A percentile compares a stretch with the other conserved stretches of the same genome.
Evolutionary conservation across 2,113 vertebrate species (phyloP).

Genomic region (Crotalus tigris): DNA sequence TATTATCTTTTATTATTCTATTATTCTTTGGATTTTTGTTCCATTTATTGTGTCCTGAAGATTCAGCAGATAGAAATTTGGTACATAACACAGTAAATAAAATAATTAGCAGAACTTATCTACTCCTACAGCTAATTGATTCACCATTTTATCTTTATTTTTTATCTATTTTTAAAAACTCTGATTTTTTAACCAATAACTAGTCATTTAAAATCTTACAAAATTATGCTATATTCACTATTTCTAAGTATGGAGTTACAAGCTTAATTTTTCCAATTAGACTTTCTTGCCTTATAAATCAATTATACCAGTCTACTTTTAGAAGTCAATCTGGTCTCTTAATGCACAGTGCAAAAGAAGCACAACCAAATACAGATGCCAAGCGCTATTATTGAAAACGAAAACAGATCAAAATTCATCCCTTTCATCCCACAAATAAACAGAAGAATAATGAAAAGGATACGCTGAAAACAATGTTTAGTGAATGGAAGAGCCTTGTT

Average conservation of each 20-base stretch:
- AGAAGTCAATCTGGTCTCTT: background rate
- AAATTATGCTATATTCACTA: background rate
- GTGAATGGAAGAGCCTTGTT: constrained; percentile 93
- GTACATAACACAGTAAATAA: background rate
- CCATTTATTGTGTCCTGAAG: background rate
- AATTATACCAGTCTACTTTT: background rate
- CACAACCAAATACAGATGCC: background rate
- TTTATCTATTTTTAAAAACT: no score
- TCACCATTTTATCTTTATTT: no score
- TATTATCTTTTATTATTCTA: background rate
- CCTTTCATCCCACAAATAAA: background rate
- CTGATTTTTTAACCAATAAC: background rate
- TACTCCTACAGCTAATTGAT: background rate
- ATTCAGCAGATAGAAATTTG: background rate
- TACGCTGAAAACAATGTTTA: constrained; percentile 98
- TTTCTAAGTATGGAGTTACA: constrained; percentile 1
- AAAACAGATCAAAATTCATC: background rate
- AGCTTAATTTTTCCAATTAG: constrained; percentile 4
- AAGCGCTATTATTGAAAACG: background rate
- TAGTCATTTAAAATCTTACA: background rate
- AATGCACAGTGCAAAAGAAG: background rate
- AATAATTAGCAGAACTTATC: background rate
- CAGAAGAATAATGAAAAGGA: constrained; percentile 68
- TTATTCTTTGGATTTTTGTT: background rate
- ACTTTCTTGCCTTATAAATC: constrained; percentile 32